These are phyloP conservation scores for Tragelaphus scriptus DNA, from an alignment of 2,113 vertebrate genomes.

Conservation along the genomic window DNA sequence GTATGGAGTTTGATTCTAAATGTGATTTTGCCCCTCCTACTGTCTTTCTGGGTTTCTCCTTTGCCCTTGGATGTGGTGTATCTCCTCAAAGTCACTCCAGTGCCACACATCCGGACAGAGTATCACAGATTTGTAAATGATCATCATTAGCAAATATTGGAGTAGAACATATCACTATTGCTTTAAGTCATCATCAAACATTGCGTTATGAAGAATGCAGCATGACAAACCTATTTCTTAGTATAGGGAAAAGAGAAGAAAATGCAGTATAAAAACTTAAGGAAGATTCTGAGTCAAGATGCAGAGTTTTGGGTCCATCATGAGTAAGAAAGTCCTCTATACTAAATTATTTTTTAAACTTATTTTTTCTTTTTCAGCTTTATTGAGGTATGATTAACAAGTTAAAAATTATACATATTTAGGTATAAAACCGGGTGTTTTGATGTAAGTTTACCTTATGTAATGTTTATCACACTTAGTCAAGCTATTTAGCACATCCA, in stretches of 20 bases:
- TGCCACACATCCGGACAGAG: accelerated
- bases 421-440: background rate
- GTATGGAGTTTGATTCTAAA: background rate
- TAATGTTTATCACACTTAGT: background rate
- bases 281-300: background rate
- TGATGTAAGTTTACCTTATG: background rate
- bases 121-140: background rate
- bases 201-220: background rate
- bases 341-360: background rate
- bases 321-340: background rate
- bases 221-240: background rate
- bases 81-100: background rate
- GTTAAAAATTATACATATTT: background rate
- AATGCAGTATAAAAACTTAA: background rate
- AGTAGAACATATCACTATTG: background rate
- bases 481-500: background rate
- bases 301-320: background rate
- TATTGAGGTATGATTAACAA: background rate
- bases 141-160: background rate
- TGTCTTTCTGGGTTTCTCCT: background rate
- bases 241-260: background rate
- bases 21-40: background rate
- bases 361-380: background rate
- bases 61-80: background rate
- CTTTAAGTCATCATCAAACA: background rate